Evolutionary conservation across 2,113 vertebrate genomes (phyloP), one percentile per base, ranked within the genome.

Genomic region (Takifugu bimaculatus): DNA sequence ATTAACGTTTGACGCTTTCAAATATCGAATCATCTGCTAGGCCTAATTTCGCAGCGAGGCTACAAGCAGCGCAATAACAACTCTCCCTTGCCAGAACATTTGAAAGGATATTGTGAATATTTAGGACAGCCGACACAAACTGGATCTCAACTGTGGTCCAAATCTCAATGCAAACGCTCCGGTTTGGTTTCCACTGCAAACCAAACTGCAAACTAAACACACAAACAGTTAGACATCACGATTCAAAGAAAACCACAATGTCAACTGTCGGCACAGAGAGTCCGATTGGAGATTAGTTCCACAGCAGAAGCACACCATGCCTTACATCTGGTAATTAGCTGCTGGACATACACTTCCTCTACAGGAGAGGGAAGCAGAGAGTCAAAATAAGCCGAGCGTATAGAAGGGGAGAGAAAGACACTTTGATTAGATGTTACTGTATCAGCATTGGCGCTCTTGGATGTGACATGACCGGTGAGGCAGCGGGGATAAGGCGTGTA

Each of bases 301-400:
- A 2, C 13, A 26, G 6, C 15, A 54, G 51, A 56, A 59, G 25
- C 42, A 50, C 57, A 53, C 0, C 25, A 42, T 54, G 85, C 87
- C 94, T 95, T 95, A 95, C 93, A 88, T 94, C 95, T 95, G 81
- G 93, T 92, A 89, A 93, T 94, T 87, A 95, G 92, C 80, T 93
- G 93, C 89, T 91, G 93, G 91, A 88, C 93, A 92, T 91, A 94
- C 79, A 91, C 89, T 88, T 94, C 93, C 89, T 94, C 93, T 94
- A 92, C 77, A 85, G 74, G 83, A 90, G 85, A 74, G 82, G 76
- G 81, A 69, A 63, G 82, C 88, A 84, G 58, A 75, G 70, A 77
- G 72, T 60, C 59, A 69, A 70, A 44, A 45, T 57, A 32, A 54
- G 59, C 65, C 54, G 81, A 47, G 57, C 32, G 11, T 20, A 13